Evolutionary conservation across 2,113 vertebrate species (phyloP).

Genomic region (Pomatostomus ruficeps): DNA sequence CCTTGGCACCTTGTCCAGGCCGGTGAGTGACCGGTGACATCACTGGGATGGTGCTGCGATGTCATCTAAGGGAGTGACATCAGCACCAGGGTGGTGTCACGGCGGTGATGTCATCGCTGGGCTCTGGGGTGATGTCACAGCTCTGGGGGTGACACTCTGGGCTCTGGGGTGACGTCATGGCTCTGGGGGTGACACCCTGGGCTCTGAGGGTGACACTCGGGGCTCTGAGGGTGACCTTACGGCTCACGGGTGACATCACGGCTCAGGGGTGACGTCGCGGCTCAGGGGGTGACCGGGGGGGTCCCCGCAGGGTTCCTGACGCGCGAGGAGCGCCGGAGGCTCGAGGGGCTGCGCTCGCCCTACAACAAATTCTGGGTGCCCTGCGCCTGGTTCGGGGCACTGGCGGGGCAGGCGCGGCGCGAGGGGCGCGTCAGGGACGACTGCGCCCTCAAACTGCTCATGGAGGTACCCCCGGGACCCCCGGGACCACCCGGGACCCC

Average conservation of each 20-base stretch:
- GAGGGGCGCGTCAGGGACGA: slow-evolving; percentile 88
- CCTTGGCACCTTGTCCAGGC: slow-evolving; percentile 80
- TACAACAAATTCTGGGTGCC: slow-evolving; percentile 96
- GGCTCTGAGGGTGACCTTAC: no score
- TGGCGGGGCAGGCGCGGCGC: slow-evolving; percentile 81
- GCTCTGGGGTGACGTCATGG: no score
- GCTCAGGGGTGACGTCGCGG: background rate
- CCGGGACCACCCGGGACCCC: no score
- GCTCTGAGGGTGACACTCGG: background rate
- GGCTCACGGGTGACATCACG: no score
- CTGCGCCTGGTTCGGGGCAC: slow-evolving; percentile 89
- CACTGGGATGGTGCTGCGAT: no score
- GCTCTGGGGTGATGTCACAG: background rate
- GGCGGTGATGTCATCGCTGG: background rate
- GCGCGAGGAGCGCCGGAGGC: slow-evolving; percentile 86
- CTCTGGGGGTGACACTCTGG: background rate
- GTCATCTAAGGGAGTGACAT: background rate
- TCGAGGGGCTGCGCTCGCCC: slow-evolving; percentile 84
- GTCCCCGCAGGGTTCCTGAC: slow-evolving; percentile 87
- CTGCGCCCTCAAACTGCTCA: slow-evolving; percentile 84
- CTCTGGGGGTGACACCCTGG: background rate
- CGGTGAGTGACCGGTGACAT: slow-evolving; percentile 58
- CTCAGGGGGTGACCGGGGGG: no score
- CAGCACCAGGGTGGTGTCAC: background rate
- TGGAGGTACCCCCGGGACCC: slow-evolving; percentile 74